Conservation (phyloP, 1,140 invertebrate species). For the Plodia interpunctella region DNA sequence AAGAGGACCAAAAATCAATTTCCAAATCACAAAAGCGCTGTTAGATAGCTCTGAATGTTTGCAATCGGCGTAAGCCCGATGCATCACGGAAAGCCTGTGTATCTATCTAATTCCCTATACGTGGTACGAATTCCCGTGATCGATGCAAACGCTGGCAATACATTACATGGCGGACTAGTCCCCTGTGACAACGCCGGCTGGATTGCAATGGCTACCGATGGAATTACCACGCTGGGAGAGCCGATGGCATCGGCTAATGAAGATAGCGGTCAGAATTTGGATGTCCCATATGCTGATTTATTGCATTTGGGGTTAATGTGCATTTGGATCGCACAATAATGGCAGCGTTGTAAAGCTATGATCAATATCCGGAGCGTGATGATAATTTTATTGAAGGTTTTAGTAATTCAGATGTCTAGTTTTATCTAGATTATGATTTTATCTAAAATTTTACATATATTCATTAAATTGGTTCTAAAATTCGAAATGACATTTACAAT, state of each 20-base stretch:
- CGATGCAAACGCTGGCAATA: slow-evolving; percentile 37
- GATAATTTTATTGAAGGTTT: no score
- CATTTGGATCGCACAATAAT: background rate
- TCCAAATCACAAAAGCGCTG: slow-evolving; percentile 3
- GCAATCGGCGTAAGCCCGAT: slow-evolving; percentile 15
- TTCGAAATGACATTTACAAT: no score
- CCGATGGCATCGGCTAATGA: slow-evolving; percentile 26
- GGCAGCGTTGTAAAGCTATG: background rate
- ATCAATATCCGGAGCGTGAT: no score
- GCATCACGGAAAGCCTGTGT: slow-evolving; percentile 31
- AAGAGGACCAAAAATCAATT: slow-evolving; percentile 5
- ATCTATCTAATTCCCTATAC: slow-evolving; percentile 35
- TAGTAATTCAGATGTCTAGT: no score
- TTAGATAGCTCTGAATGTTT: slow-evolving; percentile 5
- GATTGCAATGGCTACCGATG: slow-evolving; percentile 36
- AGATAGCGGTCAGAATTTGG: slow-evolving; percentile 24
- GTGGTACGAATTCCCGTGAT: slow-evolving; percentile 39
- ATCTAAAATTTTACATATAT: no score
- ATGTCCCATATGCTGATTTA: slow-evolving; percentile 1
- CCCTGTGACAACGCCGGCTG: slow-evolving; percentile 32
- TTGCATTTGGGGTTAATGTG: background rate
- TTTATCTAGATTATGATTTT: no score
- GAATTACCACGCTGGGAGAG: slow-evolving; percentile 24
- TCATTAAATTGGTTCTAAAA: no score
- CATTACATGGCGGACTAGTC: slow-evolving; percentile 33